phyloP scores from a whole-genome alignment of 2,888 invertebrate genomes.

The Drosophila robusta region DNA sequence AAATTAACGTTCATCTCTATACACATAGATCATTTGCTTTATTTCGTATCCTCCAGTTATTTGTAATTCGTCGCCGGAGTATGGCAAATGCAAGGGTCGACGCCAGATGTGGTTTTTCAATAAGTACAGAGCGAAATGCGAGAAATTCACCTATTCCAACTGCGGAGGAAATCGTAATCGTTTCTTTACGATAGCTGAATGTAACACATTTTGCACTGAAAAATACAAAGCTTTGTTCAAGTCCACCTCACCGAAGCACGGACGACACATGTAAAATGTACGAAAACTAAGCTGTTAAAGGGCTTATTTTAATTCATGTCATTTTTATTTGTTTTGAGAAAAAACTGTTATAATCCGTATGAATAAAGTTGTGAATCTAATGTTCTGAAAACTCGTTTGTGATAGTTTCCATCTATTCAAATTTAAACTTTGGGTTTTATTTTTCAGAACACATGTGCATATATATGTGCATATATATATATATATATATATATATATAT shows the following conservation, averaged over 20 bases:
- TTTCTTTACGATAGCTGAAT: slow-evolving; percentile 9
- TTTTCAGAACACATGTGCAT: too few species aligned
- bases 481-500: neutral
- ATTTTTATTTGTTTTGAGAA: too few species aligned
- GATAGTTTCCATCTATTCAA: too few species aligned
- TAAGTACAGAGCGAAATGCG: neutral
- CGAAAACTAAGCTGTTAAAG: too few species aligned
- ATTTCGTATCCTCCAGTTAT: slow-evolving; percentile 21
- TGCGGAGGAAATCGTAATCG: slow-evolving; percentile 15
- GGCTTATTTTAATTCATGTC: too few species aligned
- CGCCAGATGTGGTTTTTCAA: slow-evolving; percentile 11
- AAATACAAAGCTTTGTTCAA: neutral
- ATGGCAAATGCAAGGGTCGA: slow-evolving; percentile 46
- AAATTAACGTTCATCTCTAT: neutral
- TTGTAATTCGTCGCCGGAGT: slow-evolving; percentile 11
- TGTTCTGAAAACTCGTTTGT: too few species aligned
- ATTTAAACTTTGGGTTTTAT: neutral
- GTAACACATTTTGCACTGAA: slow-evolving; percentile 8
- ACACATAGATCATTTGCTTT: neutral
- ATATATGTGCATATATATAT: too few species aligned
- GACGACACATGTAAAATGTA: too few species aligned
- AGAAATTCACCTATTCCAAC: slow-evolving; percentile 12
- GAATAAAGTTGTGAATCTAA: too few species aligned
- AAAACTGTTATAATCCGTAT: too few species aligned
- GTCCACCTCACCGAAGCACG: too few species aligned